These are phyloP conservation scores for Micromussa lordhowensis DNA, from an alignment of 92 coral and sea anemone species.

Conservation along the genomic window DNA sequence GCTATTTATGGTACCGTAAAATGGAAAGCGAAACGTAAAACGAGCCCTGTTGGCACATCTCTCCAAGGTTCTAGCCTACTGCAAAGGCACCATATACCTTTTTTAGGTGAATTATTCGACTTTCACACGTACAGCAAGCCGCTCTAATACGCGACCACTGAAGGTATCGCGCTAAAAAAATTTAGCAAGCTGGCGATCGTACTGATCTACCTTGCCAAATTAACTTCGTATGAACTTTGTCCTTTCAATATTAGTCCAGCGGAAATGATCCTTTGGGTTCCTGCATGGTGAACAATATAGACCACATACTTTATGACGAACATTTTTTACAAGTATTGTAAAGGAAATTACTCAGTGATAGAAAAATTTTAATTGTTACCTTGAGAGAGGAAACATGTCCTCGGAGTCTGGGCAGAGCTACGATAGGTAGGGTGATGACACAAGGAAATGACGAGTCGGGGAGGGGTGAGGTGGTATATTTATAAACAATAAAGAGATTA, in stretches of 20 bases:
- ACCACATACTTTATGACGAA: neutral
- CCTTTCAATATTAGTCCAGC: neutral
- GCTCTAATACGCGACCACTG: too few relatives aligned
- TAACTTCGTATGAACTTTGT: neutral
- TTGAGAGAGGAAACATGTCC: neutral
- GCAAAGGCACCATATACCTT: too few relatives aligned
- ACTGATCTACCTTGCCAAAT: neutral
- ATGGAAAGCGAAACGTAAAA: neutral
- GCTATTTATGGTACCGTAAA: neutral
- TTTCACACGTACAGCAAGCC: too few relatives aligned
- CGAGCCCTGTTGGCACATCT: neutral
- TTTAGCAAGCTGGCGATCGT: neutral
- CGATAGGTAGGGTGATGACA: neutral
- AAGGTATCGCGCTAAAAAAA: too few relatives aligned
- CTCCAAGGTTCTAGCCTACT: too few relatives aligned
- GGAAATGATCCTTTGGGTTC: neutral
- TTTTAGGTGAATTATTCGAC: too few relatives aligned
- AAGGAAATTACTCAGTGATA: neutral
- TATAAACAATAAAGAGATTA: neutral
- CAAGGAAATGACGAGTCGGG: neutral
- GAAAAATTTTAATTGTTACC: neutral
- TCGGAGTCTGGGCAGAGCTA: neutral
- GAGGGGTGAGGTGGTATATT: neutral
- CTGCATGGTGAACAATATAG: neutral
- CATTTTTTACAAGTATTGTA: too few relatives aligned